A percentile compares a stretch with the other conserved stretches of the same genome.
Evolutionary conservation across 2,113 vertebrate genomes (phyloP).

Genomic region (Tychaedon coryphoeus): DNA sequence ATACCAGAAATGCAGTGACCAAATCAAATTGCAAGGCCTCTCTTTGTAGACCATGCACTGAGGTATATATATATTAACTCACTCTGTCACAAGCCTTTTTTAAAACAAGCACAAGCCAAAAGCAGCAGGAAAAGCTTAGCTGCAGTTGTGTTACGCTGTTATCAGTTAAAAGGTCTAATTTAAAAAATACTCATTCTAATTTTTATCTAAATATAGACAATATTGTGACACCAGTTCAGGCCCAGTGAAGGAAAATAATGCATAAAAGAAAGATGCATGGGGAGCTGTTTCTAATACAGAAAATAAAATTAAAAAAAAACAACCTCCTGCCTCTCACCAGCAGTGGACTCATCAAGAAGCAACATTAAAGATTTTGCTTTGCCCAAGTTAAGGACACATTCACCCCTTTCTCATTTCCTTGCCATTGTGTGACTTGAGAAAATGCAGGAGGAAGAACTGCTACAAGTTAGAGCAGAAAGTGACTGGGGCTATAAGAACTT

Average conservation of each 20-base stretch:
- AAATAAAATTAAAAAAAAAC: background rate
- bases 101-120: background rate
- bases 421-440: background rate
- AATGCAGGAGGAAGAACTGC: background rate
- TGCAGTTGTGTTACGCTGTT: background rate
- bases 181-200: background rate
- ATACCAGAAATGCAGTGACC: constrained; percentile 8
- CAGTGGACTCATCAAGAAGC: constrained; percentile 7
- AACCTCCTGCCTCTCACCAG: background rate
- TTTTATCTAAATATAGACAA: constrained; percentile 55
- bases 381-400: background rate
- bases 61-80: background rate
- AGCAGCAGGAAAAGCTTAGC: background rate
- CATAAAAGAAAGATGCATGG: background rate
- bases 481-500: background rate
- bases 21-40: constrained; percentile 17
- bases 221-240: background rate
- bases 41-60: background rate
- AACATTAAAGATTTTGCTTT: background rate
- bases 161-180: constrained; percentile 15
- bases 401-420: background rate
- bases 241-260: background rate
- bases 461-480: background rate
- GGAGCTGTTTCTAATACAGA: background rate
- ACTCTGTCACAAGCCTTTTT: background rate